Evolutionary conservation across 1,140 invertebrate genomes (phyloP).

Genomic region (Leptinotarsa defecta): DNA sequence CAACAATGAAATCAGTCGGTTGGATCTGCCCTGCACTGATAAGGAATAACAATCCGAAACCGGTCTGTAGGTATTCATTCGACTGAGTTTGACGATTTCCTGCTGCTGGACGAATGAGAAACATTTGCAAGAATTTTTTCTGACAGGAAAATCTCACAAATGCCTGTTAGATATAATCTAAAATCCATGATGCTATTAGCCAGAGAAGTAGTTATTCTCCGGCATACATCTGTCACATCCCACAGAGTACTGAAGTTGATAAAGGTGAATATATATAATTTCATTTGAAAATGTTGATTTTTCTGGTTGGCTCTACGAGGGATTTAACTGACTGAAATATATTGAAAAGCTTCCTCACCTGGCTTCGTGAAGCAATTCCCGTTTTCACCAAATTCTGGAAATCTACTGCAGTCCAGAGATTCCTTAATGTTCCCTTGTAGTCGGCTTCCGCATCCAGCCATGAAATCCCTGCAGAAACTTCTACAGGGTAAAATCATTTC

Average conservation of each 20-base stretch:
- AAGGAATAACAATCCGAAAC: too few species aligned
- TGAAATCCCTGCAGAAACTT: slow-evolving; percentile 84
- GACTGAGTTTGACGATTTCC: too few species aligned
- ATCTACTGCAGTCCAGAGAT: slow-evolving; percentile 77
- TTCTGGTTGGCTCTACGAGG: not conserved
- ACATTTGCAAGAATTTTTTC: too few species aligned
- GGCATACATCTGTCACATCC: not conserved
- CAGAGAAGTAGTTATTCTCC: not conserved
- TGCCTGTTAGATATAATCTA: not conserved
- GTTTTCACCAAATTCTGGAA: slow-evolving; percentile 76
- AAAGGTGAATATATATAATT: not conserved
- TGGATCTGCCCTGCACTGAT: too few species aligned
- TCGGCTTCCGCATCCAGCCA: slow-evolving; percentile 77
- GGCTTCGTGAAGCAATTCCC: slow-evolving; percentile 77
- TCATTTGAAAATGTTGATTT: not conserved
- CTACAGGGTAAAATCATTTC: slow-evolving; percentile 74
- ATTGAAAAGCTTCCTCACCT: slow-evolving; percentile 58
- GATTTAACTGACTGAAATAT: not conserved
- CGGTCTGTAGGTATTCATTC: too few species aligned
- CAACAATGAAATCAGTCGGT: too few species aligned
- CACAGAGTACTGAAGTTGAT: not conserved
- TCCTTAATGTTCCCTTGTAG: slow-evolving; percentile 71
- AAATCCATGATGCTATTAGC: not conserved
- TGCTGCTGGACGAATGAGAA: too few species aligned
- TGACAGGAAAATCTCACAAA: too few species aligned